Evolutionary conservation across 2,113 vertebrate genomes (phyloP).

Genomic region (Ailurus styani): DNA sequence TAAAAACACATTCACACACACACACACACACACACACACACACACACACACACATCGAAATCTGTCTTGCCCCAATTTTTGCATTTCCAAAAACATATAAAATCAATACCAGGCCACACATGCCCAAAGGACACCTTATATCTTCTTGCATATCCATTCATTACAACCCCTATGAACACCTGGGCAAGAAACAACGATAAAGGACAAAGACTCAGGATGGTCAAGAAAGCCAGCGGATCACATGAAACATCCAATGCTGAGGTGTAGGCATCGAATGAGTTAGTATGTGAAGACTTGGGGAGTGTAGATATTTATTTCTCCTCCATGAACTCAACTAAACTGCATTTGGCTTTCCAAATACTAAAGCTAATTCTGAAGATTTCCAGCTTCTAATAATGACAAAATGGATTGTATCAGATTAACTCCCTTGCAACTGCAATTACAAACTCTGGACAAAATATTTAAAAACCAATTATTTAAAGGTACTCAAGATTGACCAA

Average conservation of each 20-base stretch:
- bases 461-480: neutral
- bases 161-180: fast-evolving
- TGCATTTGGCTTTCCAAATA: neutral
- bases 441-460: neutral
- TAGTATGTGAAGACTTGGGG: neutral
- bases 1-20: neutral
- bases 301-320: fast-evolving
- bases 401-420: neutral
- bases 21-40: too few relatives aligned
- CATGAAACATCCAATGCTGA: fast-evolving
- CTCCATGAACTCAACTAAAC: neutral
- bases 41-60: too few relatives aligned
- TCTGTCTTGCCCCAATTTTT: neutral
- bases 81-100: neutral
- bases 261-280: fast-evolving
- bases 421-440: neutral
- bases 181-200: fast-evolving
- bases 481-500: neutral
- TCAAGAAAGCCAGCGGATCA: neutral
- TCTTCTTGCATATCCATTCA: fast-evolving
- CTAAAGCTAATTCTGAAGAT: neutral
- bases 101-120: neutral
- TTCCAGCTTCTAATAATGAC: neutral
- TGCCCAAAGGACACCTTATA: neutral
- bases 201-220: fast-evolving